These are phyloP conservation scores for Diadegma fenestrale DNA, from an alignment of 2,888 invertebrate genomes.

Conservation along the genomic window DNA sequence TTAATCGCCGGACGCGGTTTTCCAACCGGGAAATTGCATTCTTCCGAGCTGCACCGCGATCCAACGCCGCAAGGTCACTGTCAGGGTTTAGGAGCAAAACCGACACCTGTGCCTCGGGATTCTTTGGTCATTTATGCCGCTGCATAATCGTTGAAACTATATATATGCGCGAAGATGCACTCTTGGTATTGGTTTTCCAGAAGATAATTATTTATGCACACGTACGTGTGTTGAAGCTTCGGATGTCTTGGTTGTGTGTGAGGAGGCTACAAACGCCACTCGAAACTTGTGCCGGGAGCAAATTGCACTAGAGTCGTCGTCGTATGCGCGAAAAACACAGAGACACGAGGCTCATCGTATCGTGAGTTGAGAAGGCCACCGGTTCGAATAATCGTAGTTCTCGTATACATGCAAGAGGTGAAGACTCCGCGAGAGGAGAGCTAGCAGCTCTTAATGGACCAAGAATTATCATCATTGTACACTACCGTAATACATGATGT, in stretches of 20 bases:
- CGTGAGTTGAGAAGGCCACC: constrained; percentile 59
- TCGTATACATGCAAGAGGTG: constrained; percentile 14
- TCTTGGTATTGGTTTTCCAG: constrained; percentile 34
- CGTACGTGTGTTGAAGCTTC: constrained; percentile 1
- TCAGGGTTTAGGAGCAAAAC: constrained; percentile 57
- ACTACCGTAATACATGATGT: constrained; percentile 55
- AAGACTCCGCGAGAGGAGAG: constrained; percentile 19
- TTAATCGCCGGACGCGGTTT: neutral
- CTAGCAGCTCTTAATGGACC: constrained; percentile 63
- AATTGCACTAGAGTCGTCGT: constrained; percentile 33
- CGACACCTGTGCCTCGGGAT: constrained; percentile 70
- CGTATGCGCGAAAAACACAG: constrained; percentile 9
- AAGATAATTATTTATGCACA: constrained; percentile 29
- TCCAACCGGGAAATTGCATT: constrained; percentile 39
- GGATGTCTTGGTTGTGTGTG: neutral
- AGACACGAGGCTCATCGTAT: constrained; percentile 40
- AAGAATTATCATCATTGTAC: constrained; percentile 67
- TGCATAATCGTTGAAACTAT: constrained; percentile 47
- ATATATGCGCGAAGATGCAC: constrained; percentile 35
- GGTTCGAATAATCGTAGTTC: constrained; percentile 52
- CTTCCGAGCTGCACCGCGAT: neutral
- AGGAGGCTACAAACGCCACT: neutral
- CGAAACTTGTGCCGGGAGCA: constrained; percentile 61
- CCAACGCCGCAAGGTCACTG: constrained; percentile 66
- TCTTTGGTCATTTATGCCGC: constrained; percentile 54